Evolutionary conservation across 2,113 vertebrate genomes (phyloP).

Genomic region (Carettochelys insculpta): DNA sequence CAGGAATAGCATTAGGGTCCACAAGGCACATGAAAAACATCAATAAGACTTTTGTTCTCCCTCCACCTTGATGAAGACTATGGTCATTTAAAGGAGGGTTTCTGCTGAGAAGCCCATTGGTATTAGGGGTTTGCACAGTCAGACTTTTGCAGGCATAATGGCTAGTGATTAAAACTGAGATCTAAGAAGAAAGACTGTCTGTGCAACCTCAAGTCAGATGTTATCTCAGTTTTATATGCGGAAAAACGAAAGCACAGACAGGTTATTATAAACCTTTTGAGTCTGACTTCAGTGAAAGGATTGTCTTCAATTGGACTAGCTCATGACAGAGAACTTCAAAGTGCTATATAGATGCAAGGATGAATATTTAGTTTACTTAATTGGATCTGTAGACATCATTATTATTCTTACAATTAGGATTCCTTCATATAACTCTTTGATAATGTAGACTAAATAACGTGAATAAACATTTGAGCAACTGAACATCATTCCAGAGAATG

Average conservation of each 20-base stretch:
- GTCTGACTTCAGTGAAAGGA: background rate
- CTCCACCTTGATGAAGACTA: background rate
- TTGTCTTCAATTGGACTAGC: background rate
- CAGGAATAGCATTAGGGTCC: background rate
- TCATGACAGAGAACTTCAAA: too few species aligned
- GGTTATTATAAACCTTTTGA: background rate
- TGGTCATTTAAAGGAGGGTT: background rate
- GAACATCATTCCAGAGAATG: background rate
- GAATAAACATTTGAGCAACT: background rate
- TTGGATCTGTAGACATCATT: background rate
- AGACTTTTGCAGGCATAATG: background rate
- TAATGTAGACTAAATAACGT: background rate
- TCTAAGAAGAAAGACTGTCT: background rate
- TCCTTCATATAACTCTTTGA: background rate
- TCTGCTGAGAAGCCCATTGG: background rate
- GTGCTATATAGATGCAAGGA: background rate
- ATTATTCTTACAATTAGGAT: background rate
- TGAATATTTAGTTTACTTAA: background rate
- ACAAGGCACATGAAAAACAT: background rate
- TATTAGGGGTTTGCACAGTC: background rate
- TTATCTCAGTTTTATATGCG: too few species aligned
- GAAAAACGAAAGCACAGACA: too few species aligned
- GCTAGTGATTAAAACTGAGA: background rate
- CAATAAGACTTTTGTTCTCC: background rate
- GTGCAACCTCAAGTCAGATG: background rate